Conservation (phyloP, 2,797 vertebrate species). For the Propithecus perrieri region DNA sequence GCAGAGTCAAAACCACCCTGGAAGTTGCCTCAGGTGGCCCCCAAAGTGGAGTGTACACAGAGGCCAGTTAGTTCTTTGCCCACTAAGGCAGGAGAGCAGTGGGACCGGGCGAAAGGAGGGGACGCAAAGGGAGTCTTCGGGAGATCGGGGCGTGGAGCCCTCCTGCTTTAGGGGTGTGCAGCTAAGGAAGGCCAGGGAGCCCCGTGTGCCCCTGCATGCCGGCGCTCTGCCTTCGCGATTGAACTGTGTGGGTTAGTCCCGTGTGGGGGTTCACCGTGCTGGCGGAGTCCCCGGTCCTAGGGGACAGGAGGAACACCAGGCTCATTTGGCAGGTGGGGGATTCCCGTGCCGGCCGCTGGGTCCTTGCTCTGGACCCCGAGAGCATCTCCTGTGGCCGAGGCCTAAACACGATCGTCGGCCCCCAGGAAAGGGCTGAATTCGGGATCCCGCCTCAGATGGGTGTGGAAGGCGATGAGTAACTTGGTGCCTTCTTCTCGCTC, state of each 20-base stretch:
- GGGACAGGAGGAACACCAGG: not conserved
- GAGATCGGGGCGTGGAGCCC: not conserved
- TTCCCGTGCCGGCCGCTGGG: not conserved
- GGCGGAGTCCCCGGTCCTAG: not conserved
- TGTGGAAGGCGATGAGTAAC: not conserved
- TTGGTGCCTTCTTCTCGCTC: constrained; percentile 15
- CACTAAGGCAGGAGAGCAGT: not conserved
- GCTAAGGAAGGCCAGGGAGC: not conserved
- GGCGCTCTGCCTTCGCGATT: too few relatives aligned
- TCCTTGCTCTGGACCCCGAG: not conserved
- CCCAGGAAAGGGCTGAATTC: not conserved
- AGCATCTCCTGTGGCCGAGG: not conserved
- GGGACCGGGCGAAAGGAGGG: not conserved
- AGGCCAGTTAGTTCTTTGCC: not conserved
- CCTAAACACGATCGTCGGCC: not conserved
- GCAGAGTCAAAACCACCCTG: not conserved
- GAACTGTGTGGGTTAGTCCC: accelerated
- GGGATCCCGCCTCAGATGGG: not conserved
- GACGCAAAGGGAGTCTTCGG: not conserved
- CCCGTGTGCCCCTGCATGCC: accelerated
- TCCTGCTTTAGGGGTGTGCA: too few relatives aligned
- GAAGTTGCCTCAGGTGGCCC: not conserved
- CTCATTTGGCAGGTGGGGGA: not conserved
- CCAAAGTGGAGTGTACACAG: not conserved
- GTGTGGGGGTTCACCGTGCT: not conserved